phyloP scores from a whole-genome alignment of 2,888 invertebrate genomes.

The Eudasyphora cyanicolor region DNA sequence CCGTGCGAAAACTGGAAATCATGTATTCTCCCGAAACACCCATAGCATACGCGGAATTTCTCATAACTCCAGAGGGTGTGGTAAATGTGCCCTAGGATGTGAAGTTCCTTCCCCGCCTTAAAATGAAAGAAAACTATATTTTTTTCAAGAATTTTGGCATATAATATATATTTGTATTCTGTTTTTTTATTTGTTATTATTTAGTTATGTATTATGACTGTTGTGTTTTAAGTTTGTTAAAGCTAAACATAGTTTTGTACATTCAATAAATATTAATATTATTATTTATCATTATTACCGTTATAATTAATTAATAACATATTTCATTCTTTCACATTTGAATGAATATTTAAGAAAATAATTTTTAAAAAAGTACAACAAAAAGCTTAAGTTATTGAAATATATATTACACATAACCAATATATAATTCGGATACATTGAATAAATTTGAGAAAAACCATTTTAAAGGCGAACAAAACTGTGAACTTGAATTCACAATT shows the following conservation, averaged over 20 bases:
- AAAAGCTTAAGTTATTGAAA: no score
- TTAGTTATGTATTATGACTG: conserved; percentile 49
- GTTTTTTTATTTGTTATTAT: conserved; percentile 36
- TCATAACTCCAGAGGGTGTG: conserved; percentile 81
- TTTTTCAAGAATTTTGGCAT: conserved; percentile 53
- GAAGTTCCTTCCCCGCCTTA: not conserved
- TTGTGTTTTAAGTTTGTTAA: conserved; percentile 44
- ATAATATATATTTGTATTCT: conserved; percentile 46
- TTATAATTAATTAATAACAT: not conserved
- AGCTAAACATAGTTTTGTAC: conserved; percentile 66
- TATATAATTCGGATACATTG: no score
- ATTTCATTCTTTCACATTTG: conserved; percentile 22
- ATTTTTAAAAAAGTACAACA: not conserved
- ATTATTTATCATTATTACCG: not conserved
- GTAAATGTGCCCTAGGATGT: conserved; percentile 69
- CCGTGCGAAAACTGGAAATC: conserved; percentile 80
- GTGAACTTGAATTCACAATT: no score
- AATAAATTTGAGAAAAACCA: no score
- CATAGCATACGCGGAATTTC: conserved; percentile 80
- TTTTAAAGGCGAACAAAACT: no score
- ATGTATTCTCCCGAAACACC: conserved; percentile 83
- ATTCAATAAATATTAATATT: conserved; percentile 62
- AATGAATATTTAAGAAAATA: conserved; percentile 1
- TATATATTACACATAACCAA: not conserved
- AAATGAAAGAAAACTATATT: conserved; percentile 28